Base-by-base conservation (phyloP, 2,797 vertebrate species). In the Tauraco hartlaubi region DNA sequence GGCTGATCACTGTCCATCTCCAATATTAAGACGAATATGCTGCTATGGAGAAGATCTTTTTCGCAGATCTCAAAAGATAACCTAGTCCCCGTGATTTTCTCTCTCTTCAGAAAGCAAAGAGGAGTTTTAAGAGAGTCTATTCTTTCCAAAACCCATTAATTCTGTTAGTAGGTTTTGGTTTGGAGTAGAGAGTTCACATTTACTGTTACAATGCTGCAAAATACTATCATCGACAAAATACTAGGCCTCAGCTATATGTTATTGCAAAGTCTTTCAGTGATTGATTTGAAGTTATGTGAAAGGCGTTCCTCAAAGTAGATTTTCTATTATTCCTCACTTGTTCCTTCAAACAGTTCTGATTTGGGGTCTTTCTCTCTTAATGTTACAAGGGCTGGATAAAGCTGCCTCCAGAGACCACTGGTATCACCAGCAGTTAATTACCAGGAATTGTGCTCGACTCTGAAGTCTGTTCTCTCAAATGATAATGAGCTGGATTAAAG, bases 351-450 rank as follows among this genome's bases (percentile, higher is more conserved):
- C 0, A 2, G 12, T 74, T 88, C 73, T 90, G 41, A 15, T 31
- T 95, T 95, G 6, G 28, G 41, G 12, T 69, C 39, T 88, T 88
- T 88, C 37, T 44, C 75, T 93, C 84, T 88, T 59, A 86, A 78
- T 82, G 46, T 80, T 49, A 39, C 28, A 59, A 81, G 43, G 35
- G 43, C 29, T 88, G 73, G 62, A 73, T 91, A 91, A 92, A 96
- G 25, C 25, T 56, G 31, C 37, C 92, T 68, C 89, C 29, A 73
- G 91, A 94, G 87, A 94, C 33, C 66, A 69, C 12, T 69, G 62
- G 51, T 95, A 96, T 81, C 79, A 90, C 66, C 88, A 94, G 79
- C 90, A 80, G 79, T 75, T 91, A 94, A 95, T 94, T 94, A 92
- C 35, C 46, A 84, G 87, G 43, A 88, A 75, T 84, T 90, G 76